Evolutionary conservation across 1,140 invertebrate species (phyloP), one percentile per base, ranked within the genome.

Genomic region (Drosophila parabipectinata): DNA sequence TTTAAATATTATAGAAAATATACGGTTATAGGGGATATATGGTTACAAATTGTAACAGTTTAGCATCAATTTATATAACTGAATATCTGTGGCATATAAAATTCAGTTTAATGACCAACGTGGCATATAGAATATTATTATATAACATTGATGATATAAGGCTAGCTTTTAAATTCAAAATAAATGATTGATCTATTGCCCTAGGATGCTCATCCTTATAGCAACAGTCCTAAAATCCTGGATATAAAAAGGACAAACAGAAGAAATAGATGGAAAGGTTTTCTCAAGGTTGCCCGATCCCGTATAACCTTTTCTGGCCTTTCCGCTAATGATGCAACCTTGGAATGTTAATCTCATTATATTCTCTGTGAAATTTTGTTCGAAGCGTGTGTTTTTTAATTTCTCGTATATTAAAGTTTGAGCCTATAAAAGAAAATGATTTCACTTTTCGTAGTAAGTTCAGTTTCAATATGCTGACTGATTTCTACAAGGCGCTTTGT

Each of bases 351-450:
- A 66, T 21, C 9, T 5, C 21, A 15, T 48, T 61, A 64, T 18
- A 9, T 34, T 3, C 39, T 21, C 3, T 24, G 12, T 10, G 7
- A 5, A 14, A 51, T 15, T 2, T 4, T 15, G 32, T 5, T 64
- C 21, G 1, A 15, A 63, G 58, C 34, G 21, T 51, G 26, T 8
- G 1, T 4, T 26, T 24, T 7, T 7, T 4, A 15, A 32, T 51
- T 63, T 64, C 15, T 12, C n/a, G 26, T 24, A 10, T 41, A 1
- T 51, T 52, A 32, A 5, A 2, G 3, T n/a, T n/a, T 15, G 3
- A 64, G 30, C 18, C 32, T 67, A 67, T 67, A 67, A 41, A 67
- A 67, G 60, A n/a, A 18, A 18, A 4, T 10, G 10, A 2, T 4
- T n/a, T 3, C 8, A 37, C 12, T 64, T 0, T 47, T 5, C 1